Percentiles rank a stretch among this genome's conserved stretches.
These are phyloP conservation scores for Periophthalmodon schlosseri DNA, from an alignment of 2,113 vertebrate genomes.

Conservation along the genomic window DNA sequence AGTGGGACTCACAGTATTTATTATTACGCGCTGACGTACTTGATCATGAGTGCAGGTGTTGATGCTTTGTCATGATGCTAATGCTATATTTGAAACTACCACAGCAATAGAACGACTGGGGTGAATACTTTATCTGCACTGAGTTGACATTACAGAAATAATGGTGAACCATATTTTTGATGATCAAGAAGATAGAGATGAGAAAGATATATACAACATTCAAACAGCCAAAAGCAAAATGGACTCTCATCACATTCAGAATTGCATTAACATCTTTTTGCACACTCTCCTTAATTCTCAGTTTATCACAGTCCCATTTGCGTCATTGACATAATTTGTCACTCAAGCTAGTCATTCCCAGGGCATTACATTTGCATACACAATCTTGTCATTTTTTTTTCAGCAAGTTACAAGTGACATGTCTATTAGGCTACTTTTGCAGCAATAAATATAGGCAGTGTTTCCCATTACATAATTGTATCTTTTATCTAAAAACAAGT, in stretches of 20 bases:
- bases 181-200: not conserved
- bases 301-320: not conserved
- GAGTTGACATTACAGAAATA: not conserved
- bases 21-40: conserved; percentile 22
- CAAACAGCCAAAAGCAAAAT: not conserved
- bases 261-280: not conserved
- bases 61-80: conserved; percentile 11
- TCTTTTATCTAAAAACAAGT: too few species aligned
- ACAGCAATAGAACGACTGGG: not conserved
- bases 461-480: too few species aligned
- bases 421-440: too few species aligned
- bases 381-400: not conserved
- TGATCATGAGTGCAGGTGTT: conserved; percentile 10
- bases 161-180: not conserved
- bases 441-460: too few species aligned
- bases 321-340: not conserved
- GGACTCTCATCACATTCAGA: too few species aligned
- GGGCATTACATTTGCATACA: not conserved
- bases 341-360: not conserved
- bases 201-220: not conserved
- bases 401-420: too few species aligned
- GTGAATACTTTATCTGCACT: not conserved
- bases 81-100: conserved; percentile 2
- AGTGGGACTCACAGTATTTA: conserved; percentile 18
- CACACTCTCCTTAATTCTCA: not conserved